phyloP scores from a whole-genome alignment of 2,113 vertebrate species.

The Neogobius melanostomus region DNA sequence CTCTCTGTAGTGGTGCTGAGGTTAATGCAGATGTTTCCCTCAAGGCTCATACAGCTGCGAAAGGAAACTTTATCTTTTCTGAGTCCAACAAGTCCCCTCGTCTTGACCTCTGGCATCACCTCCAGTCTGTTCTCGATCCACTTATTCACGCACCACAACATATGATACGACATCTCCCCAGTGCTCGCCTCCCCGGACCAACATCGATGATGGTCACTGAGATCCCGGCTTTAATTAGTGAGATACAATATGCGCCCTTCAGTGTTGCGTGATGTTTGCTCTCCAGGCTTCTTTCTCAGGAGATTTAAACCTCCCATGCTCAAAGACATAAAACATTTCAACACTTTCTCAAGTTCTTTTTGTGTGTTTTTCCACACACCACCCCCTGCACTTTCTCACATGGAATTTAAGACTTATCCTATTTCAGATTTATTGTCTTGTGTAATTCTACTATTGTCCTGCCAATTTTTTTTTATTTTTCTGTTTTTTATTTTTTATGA shows the following conservation, averaged over 20 bases:
- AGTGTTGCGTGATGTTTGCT: conserved; percentile 55
- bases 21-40: conserved; percentile 96
- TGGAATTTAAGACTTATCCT: conserved; percentile 17
- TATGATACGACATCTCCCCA: conserved; percentile 40
- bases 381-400: conserved; percentile 25
- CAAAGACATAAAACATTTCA: conserved; percentile 73
- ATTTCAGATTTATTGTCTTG: conserved; percentile 17
- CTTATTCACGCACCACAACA: conserved; percentile 38
- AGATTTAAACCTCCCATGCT: conserved; percentile 60
- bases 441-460: conserved; percentile 1
- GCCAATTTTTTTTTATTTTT: conserved; percentile 1
- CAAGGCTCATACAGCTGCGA: conserved; percentile 79
- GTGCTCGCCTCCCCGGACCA: conserved; percentile 27
- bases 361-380: conserved; percentile 66
- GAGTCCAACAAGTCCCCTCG: conserved; percentile 63
- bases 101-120: conserved; percentile 39
- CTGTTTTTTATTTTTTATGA: conserved; percentile 16
- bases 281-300: conserved; percentile 59
- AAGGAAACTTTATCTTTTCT: conserved; percentile 73
- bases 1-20: conserved; percentile 86
- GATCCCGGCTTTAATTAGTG: conserved; percentile 51
- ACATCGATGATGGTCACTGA: conserved; percentile 59
- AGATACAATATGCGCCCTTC: conserved; percentile 47
- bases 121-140: not conserved
- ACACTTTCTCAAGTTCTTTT: conserved; percentile 72